Evolutionary conservation across 2,888 invertebrate species (phyloP).

Genomic region (Hypselothyrea guttata): DNA sequence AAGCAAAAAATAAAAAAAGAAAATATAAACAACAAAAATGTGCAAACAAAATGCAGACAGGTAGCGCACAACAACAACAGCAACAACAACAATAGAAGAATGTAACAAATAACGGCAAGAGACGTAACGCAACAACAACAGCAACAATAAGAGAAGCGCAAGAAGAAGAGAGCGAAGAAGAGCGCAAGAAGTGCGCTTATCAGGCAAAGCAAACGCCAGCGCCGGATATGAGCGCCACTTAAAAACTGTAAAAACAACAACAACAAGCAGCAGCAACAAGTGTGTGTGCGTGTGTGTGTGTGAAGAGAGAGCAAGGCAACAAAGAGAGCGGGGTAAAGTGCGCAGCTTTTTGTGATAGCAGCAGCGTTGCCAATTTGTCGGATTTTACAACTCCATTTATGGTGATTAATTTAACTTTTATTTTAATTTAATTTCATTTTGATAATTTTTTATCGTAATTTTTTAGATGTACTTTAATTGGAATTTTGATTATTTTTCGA

Average conservation of each 20-base stretch:
- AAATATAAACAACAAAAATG: slow-evolving; percentile 23
- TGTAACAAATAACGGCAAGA: slow-evolving; percentile 13
- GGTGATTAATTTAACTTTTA: no score
- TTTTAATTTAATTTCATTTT: no score
- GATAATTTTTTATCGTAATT: no score
- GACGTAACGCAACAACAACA: slow-evolving; percentile 21
- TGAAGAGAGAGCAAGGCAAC: slow-evolving; percentile 12
- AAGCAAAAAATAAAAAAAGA: slow-evolving; percentile 16
- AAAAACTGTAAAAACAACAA: slow-evolving; percentile 72
- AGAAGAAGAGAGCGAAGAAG: slow-evolving; percentile 3
- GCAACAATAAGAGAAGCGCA: not conserved
- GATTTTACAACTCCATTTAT: no score
- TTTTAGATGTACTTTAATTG: no score
- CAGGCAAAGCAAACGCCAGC: slow-evolving; percentile 63
- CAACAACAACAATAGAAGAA: slow-evolving; percentile 14
- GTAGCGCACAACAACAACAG: slow-evolving; percentile 31
- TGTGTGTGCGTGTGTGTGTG: slow-evolving; percentile 38
- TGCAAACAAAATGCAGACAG: slow-evolving; percentile 46
- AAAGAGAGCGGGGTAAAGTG: slow-evolving; percentile 21
- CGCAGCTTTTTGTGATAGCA: slow-evolving; percentile 47
- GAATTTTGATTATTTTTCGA: no score
- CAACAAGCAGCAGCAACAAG: slow-evolving; percentile 55
- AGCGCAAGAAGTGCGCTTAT: slow-evolving; percentile 66
- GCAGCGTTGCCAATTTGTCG: no score
- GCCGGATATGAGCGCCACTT: slow-evolving; percentile 79